These are phyloP conservation scores for Pheosia tremula DNA, from an alignment of 2,888 invertebrate genomes.

Conservation along the genomic window DNA sequence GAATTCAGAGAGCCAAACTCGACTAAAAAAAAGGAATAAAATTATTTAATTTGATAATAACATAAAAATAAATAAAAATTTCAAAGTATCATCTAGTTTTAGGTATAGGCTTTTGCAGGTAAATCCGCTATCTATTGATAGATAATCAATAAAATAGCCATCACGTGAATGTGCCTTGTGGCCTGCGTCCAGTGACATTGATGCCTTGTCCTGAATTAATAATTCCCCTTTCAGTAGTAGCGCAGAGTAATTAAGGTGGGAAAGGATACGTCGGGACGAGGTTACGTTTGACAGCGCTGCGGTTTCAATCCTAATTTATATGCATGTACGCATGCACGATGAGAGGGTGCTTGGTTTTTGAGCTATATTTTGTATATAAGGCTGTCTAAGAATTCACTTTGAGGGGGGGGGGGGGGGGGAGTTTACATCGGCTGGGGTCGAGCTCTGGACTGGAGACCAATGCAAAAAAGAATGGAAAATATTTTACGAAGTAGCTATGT, in stretches of 20 bases:
- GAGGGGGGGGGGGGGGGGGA: too few relatives aligned
- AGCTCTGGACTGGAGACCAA: too few relatives aligned
- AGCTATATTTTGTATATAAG: neutral
- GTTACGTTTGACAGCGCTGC: constrained; percentile 6
- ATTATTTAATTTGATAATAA: too few relatives aligned
- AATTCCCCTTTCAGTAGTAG: constrained; percentile 24
- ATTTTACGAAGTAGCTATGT: too few relatives aligned
- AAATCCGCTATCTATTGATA: neutral
- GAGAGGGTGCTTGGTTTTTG: neutral
- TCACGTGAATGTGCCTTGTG: constrained; percentile 14
- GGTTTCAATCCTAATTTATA: constrained; percentile 4
- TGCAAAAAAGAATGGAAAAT: too few relatives aligned
- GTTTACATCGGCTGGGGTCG: too few relatives aligned
- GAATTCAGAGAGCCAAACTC: too few relatives aligned
- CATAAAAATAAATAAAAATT: too few relatives aligned
- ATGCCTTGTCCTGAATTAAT: constrained; percentile 28
- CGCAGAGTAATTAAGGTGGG: constrained; percentile 28
- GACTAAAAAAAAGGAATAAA: too few relatives aligned
- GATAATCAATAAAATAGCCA: constrained; percentile 18
- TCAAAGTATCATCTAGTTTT: too few relatives aligned
- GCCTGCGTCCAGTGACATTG: constrained; percentile 11
- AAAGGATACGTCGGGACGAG: constrained; percentile 14
- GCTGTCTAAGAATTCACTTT: too few relatives aligned
- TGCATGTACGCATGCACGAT: neutral
- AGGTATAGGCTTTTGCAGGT: too few relatives aligned